These are phyloP conservation scores for Tetragnatha versicolor DNA, from an alignment of 1,140 invertebrate genomes.

Conservation along the genomic window DNA sequence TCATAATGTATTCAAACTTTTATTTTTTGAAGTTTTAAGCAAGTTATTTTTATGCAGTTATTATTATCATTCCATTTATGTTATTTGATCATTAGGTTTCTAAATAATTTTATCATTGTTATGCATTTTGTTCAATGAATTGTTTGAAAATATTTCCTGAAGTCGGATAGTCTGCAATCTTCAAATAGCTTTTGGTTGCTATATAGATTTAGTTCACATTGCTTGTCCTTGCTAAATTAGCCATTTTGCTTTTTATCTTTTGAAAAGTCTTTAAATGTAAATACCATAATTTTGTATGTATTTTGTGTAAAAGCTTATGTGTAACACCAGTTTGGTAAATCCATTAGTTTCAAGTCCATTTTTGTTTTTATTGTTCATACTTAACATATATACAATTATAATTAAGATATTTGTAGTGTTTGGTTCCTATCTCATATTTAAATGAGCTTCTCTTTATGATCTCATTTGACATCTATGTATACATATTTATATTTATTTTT, in stretches of 20 bases:
- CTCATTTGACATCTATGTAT: slow-evolving; percentile 27
- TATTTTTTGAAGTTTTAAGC: not conserved
- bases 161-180: too few relatives aligned
- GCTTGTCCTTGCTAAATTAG: not conserved
- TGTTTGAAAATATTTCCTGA: too few relatives aligned
- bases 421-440: slow-evolving; percentile 39
- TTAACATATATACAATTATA: not conserved
- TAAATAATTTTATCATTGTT: too few relatives aligned
- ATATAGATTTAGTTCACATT: too few relatives aligned
- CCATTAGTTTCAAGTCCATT: too few relatives aligned
- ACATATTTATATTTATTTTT: slow-evolving; percentile 20
- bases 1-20: not conserved
- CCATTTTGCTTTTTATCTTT: not conserved
- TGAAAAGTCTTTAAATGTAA: not conserved
- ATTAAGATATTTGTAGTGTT: slow-evolving; percentile 13
- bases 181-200: too few relatives aligned
- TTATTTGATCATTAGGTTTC: too few relatives aligned
- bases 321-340: too few relatives aligned
- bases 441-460: slow-evolving; percentile 38
- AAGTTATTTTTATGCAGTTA: too few relatives aligned
- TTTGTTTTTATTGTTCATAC: not conserved
- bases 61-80: too few relatives aligned
- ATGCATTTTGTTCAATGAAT: too few relatives aligned
- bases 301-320: not conserved
- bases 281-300: not conserved